Evolutionary conservation across 2,113 vertebrate species (phyloP), one percentile per base, ranked within the genome.

Genomic region (Phrynocephalus versicolor): DNA sequence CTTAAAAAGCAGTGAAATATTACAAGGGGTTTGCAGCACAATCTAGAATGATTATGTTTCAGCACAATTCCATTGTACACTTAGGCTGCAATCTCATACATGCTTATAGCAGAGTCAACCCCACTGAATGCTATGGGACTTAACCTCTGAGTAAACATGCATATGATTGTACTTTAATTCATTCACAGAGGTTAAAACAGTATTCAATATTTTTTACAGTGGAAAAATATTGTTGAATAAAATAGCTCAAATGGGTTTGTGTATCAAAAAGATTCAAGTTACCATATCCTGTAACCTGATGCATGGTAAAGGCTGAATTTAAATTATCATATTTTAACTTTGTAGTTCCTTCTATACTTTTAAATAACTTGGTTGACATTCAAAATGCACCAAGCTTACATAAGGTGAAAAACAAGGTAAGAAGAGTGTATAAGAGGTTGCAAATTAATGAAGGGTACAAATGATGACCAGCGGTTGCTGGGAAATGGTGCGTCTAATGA

Each of bases 11-110:
- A 93, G 57, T 84, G 82, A 93, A 91, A 90, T 82, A 64, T 91
- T 93, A 96, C 89, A 86, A 94, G 85, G 91, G 69, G 0, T 85
- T 94, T 14, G 85, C 13, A 88, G 45, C 45, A 51, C 10, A 51
- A 10, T 87, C 93, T 95, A 89, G 94, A 94, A 93, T 92, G 95
- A 94, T 94, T 87, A 92, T 89, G 87, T 84, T 90, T 89, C 77
- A 93, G 81, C 37, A 91, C 91, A 93, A 85, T 94, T 93, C 90
- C 93, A 88, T 94, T 95, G 91, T 88, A 94, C 86, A 94, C 0
- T 91, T 67, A 23, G 30, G 14, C 30, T 75, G 72, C 39, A 75
- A 64, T 75, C 39, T 57, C 16, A 64, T 51, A 75, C 82, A 75
- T 6, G 51, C 12, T 64, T 41, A 35, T 64, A 27, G 64, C 27